Percentiles rank a stretch among this genome's conserved stretches.
phyloP scores from a whole-genome alignment of 2,113 vertebrate genomes.

The Rhegmatorhina hoffmannsi region DNA sequence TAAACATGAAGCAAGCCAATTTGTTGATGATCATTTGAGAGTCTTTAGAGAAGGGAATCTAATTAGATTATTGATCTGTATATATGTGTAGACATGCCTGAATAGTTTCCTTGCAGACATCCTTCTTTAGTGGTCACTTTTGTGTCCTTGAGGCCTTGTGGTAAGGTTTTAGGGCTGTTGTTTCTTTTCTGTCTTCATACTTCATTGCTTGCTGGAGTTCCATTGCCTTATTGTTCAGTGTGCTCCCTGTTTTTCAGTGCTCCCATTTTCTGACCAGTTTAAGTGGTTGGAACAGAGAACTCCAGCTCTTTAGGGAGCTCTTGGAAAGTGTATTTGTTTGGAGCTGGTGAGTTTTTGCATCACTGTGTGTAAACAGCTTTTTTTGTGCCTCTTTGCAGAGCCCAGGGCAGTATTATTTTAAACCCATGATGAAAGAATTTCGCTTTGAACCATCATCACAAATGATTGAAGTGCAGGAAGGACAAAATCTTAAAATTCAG shows the following conservation, averaged over 20 bases:
- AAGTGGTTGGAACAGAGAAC: not conserved
- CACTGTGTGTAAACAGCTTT: not conserved
- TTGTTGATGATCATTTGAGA: not conserved
- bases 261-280: not conserved
- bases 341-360: not conserved
- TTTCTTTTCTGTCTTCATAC: not conserved
- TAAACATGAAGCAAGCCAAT: not conserved
- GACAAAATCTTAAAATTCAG: constrained; percentile 88
- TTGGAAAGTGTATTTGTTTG: not conserved
- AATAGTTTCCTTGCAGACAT: not conserved
- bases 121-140: not conserved
- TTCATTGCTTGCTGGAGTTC: not conserved
- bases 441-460: constrained; percentile 96
- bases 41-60: not conserved
- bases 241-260: not conserved
- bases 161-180: not conserved
- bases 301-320: not conserved
- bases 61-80: constrained; percentile 9
- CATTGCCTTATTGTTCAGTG: not conserved
- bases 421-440: constrained; percentile 99
- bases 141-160: not conserved
- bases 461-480: constrained; percentile 96
- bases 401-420: constrained; percentile 98
- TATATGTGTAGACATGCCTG: not conserved
- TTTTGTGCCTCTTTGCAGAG: constrained; percentile 79